These are phyloP conservation scores for Anguilla obscura DNA, from an alignment of 2,797 vertebrate genomes.

Conservation along the genomic window DNA sequence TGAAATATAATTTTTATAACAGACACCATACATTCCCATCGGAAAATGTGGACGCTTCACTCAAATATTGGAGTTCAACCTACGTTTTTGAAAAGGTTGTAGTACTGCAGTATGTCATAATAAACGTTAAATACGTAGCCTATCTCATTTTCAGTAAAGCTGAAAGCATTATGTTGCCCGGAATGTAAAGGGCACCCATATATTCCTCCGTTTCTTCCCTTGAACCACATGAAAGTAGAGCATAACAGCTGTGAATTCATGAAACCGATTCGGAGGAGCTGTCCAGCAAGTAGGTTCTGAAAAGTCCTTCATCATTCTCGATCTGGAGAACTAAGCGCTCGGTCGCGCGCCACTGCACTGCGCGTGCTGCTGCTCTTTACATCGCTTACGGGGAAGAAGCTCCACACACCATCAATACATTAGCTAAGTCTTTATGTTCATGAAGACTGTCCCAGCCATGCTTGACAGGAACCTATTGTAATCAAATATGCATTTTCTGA, in stretches of 20 bases:
- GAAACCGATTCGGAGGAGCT: not conserved
- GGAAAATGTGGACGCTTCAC: not conserved
- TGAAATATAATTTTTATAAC: not conserved
- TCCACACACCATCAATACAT: not conserved
- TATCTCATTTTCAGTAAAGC: not conserved
- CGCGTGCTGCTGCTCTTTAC: not conserved
- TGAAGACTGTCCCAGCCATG: not conserved
- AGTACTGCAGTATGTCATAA: not conserved
- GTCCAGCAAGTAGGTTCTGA: constrained; percentile 16
- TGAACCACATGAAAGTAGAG: not conserved
- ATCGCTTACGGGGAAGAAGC: not conserved
- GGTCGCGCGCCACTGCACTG: not conserved
- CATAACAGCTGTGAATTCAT: not conserved
- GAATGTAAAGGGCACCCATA: not conserved
- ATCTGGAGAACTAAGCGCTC: not conserved
- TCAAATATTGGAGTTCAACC: not conserved
- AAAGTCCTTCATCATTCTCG: not conserved
- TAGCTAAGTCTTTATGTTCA: not conserved
- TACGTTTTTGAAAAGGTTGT: not conserved
- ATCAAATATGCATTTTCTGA: not conserved
- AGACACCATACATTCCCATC: not conserved
- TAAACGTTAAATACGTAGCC: not conserved
- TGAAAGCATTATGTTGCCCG: not conserved
- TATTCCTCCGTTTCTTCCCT: not conserved
- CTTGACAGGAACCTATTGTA: not conserved